Base-by-base conservation (phyloP, 2,113 vertebrate species). In the Hippocampus zosterae region DNA sequence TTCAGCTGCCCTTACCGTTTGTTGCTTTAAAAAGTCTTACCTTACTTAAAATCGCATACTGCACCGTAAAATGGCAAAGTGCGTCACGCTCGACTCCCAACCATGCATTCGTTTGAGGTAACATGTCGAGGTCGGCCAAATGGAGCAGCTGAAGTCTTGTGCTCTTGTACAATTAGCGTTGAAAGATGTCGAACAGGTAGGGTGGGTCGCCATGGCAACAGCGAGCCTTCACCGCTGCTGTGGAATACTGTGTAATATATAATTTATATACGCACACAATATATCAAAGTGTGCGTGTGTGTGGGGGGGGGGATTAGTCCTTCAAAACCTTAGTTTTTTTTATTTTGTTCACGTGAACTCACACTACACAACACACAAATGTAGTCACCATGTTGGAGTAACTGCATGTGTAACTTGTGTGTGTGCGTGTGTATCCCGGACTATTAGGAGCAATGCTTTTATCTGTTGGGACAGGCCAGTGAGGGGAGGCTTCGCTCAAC, bases 201-300 rank as follows among this genome's bases (percentile, higher is more conserved):
- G 72, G 56, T 21, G 25, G 75, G 84, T 89, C 23, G 61, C 81
- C 85, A 86, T 85, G 84, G 88, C 81, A 89, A 89, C 88, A 76
- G 83, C 0, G 67, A 70, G 74, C 79, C 80, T 79, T 84, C 80
- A 80, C 41, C 8, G 63, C 63, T 23, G n/a, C 61, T 41, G 37
- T 23, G n/a, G 41, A 65, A 60, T 8, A 60, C 33, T 60, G 57
- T 33, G 29, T 57, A 33, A 33, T 33, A 60, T 60, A 33, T 60
- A 60, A 60, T 60, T 60, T 60, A 60, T 60, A 60, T 60, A 9
- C 27, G 8, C 57, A 59, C 56, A 60, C 27, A 18, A 50, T 10
- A 29, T 60, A 60, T 29, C 33, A 33, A 60, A 60, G 27, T 2
- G 55, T 25, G 55, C 29, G 56, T 37, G 55, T 57, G 55, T 64